Evolutionary conservation across 2,797 vertebrate genomes (phyloP), one percentile per base, ranked within the genome.

Genomic region (Periophthalmus magnuspinnatus): DNA sequence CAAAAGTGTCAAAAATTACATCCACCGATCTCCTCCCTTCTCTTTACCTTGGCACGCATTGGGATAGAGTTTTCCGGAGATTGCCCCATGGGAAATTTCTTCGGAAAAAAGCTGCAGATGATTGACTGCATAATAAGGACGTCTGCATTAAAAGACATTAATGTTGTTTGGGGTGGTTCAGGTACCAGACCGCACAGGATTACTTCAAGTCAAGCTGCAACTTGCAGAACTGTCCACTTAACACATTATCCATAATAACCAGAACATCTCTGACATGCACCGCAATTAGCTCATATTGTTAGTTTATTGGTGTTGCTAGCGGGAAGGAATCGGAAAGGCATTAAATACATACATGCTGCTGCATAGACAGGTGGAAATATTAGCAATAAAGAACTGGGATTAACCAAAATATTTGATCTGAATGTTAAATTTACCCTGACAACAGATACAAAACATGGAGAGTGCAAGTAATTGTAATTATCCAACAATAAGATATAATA

Each of bases 121-220:
- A 59, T n/a, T 59, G 57, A 36, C 57, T n/a, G 17, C 28, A 19
- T 58, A 57, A 67, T 5, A 9, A 62, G 28, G 28, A 68, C 66
- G 36, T 65, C 32, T 60, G 69, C 45, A 68, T 71, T 74, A 65
- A 78, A 56, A 75, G 52, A 36, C 34, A 59, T 66, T 33, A 80
- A 63, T 72, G 64, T 82, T 76, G 75, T 36, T 38, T 45, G 60
- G 34, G 72, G 28, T 28, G 33, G 50, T 28, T 28, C 19, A 82
- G 67, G 75, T 81, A 79, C 80, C 85, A 60, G 89, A 74, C 78
- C 78, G 64, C 67, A 64, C 17, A 60, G 70, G 79, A 83, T 85
- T 79, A 84, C 54, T 77, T 77, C 52, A 70, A 61, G 58, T 77
- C 80, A 74, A 80, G 77, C 48, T 57, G 59, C 77, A 78, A 74